phyloP scores from a whole-genome alignment of 2,888 invertebrate species.

The Cephalotes varians region DNA sequence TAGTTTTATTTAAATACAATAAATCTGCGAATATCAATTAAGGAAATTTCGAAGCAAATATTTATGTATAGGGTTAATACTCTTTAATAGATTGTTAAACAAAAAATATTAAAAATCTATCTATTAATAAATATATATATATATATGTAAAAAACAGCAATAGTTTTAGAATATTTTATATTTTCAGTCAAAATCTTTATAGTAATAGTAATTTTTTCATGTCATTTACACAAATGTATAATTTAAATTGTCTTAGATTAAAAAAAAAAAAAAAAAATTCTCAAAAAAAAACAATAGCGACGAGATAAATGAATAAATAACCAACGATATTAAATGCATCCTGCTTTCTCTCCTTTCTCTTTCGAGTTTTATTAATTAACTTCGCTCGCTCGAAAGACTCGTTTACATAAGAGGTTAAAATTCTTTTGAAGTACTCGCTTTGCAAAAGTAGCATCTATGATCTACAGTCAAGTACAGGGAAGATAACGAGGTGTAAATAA shows the following conservation, averaged over 20 bases:
- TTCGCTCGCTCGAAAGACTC: slow-evolving; percentile 11
- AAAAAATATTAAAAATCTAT: neutral
- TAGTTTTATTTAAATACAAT: too few species aligned
- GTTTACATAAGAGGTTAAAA: slow-evolving; percentile 26
- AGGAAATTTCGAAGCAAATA: too few species aligned
- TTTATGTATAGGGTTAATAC: too few species aligned
- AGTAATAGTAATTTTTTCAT: too few species aligned
- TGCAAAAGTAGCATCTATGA: slow-evolving; percentile 35
- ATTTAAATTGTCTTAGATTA: neutral
- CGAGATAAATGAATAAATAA: slow-evolving; percentile 66
- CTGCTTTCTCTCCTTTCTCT: neutral
- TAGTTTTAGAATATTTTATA: neutral
- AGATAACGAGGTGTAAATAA: slow-evolving; percentile 19
- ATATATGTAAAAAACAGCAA: neutral
- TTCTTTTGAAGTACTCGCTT: slow-evolving; percentile 38
- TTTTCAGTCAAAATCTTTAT: neutral
- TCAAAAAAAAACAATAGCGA: slow-evolving; percentile 55
- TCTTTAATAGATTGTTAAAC: neutral
- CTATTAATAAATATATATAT: neutral
- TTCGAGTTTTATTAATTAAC: slow-evolving; percentile 54
- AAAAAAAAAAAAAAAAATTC: slow-evolving; percentile 55
- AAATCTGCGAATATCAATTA: too few species aligned
- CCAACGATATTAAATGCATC: slow-evolving; percentile 67
- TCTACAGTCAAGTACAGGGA: neutral
- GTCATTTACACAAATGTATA: slow-evolving; percentile 61